Percentiles rank a stretch among this genome's conserved stretches.
phyloP scores from a whole-genome alignment of 2,797 vertebrate genomes.

The Mus spretus region DNA sequence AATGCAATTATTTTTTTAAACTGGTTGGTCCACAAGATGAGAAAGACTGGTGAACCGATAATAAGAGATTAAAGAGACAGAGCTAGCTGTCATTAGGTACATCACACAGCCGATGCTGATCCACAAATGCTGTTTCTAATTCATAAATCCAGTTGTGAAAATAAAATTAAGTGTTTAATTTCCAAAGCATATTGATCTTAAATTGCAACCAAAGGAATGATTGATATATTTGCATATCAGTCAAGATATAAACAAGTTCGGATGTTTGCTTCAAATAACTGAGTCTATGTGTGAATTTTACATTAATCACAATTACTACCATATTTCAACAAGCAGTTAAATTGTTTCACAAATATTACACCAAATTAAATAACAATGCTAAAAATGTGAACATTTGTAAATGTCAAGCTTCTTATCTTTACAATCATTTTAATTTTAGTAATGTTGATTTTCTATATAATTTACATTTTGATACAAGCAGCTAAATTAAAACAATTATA shows the following conservation, averaged over 20 bases:
- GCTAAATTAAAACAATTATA: background rate
- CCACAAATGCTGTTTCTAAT: background rate
- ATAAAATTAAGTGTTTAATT: background rate
- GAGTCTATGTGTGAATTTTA: background rate
- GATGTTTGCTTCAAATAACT: background rate
- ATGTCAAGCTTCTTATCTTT: background rate
- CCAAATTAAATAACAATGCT: background rate
- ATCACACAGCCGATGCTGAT: background rate
- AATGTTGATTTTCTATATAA: slow-evolving; percentile 1
- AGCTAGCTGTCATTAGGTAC: background rate
- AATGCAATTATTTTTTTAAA: background rate
- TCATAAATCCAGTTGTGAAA: background rate
- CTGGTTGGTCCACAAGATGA: background rate
- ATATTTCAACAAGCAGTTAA: background rate
- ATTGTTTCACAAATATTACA: background rate
- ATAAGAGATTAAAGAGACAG: background rate
- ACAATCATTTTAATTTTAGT: slow-evolving; percentile 1
- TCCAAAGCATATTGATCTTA: background rate
- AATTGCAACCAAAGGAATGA: background rate
- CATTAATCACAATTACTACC: background rate
- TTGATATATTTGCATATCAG: background rate
- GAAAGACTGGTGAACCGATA: background rate
- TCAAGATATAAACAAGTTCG: background rate
- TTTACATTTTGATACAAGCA: background rate
- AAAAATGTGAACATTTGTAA: background rate